Evolutionary conservation across 2,888 invertebrate genomes (phyloP).

Genomic region (Cephus runcator): DNA sequence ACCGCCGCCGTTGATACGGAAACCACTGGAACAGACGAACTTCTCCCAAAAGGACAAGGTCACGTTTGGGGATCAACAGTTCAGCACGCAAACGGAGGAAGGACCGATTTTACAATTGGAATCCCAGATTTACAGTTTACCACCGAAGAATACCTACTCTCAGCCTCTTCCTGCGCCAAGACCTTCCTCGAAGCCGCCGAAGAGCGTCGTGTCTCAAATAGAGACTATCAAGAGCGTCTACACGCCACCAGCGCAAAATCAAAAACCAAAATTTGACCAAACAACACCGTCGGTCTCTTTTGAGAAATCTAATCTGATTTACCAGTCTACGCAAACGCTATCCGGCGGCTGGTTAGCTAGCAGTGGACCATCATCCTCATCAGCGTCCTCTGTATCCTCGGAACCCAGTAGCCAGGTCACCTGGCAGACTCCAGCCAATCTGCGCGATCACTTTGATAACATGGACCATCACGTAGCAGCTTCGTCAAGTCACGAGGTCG

Average conservation of each 20-base stretch:
- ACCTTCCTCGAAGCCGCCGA: slow-evolving; percentile 12
- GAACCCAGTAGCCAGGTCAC: slow-evolving; percentile 39
- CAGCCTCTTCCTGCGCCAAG: slow-evolving; percentile 17
- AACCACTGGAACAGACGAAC: slow-evolving; percentile 32
- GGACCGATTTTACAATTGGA: slow-evolving; percentile 53
- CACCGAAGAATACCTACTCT: slow-evolving; percentile 29
- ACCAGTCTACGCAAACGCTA: slow-evolving; percentile 68
- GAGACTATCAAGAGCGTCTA: slow-evolving; percentile 40
- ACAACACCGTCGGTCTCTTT: slow-evolving; percentile 66
- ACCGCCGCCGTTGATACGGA: slow-evolving; percentile 73
- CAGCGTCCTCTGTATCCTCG: slow-evolving; percentile 19
- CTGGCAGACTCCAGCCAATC: slow-evolving; percentile 48
- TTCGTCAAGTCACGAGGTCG: slow-evolving; percentile 48
- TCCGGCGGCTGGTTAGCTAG: slow-evolving; percentile 42
- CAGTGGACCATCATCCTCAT: slow-evolving; percentile 25
- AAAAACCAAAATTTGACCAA: slow-evolving; percentile 32
- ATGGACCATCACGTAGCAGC: slow-evolving; percentile 40
- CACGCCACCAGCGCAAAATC: slow-evolving; percentile 24
- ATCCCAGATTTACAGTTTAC: slow-evolving; percentile 34
- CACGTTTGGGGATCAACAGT: slow-evolving; percentile 26
- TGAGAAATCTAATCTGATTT: slow-evolving; percentile 74
- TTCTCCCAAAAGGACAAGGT: slow-evolving; percentile 34
- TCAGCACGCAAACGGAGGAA: slow-evolving; percentile 47
- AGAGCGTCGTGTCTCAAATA: slow-evolving; percentile 29
- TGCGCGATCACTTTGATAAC: slow-evolving; percentile 15